Evolutionary conservation across 2,113 vertebrate species (phyloP).

Genomic region (Daubentonia madagascariensis): DNA sequence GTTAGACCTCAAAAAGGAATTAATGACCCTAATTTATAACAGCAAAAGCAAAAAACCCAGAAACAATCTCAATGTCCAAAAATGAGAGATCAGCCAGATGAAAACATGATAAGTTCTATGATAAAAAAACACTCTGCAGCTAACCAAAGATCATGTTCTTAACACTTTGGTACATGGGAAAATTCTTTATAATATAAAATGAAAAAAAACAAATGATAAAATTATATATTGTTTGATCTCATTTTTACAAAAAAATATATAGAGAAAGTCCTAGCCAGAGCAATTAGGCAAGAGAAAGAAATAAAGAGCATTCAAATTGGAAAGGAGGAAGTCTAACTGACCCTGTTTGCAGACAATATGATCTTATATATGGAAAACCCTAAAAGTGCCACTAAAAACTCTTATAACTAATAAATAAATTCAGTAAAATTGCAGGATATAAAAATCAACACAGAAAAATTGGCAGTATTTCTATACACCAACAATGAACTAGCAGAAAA

Average conservation of each 20-base stretch:
- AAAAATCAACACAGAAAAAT: neutral
- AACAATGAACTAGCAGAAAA: neutral
- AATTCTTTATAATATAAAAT: neutral
- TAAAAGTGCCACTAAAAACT: neutral
- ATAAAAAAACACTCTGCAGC: neutral
- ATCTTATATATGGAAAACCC: neutral
- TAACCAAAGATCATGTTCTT: conserved; percentile 3
- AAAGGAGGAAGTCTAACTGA: neutral
- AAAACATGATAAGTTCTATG: neutral
- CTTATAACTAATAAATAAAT: neutral
- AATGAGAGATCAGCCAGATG: neutral
- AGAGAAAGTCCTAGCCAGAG: neutral
- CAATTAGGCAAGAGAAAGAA: neutral
- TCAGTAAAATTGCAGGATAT: neutral
- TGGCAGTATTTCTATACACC: neutral
- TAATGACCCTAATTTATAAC: neutral
- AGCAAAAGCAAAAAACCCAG: conserved; percentile 5
- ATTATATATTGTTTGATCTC: neutral
- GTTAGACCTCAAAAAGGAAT: neutral
- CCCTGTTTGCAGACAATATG: neutral
- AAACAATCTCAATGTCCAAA: neutral
- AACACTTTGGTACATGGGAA: neutral
- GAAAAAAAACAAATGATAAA: neutral
- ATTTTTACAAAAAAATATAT: neutral
- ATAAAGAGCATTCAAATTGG: neutral